Conservation (phyloP, 1,140 invertebrate genomes). For the Drosophila melanica region DNA sequence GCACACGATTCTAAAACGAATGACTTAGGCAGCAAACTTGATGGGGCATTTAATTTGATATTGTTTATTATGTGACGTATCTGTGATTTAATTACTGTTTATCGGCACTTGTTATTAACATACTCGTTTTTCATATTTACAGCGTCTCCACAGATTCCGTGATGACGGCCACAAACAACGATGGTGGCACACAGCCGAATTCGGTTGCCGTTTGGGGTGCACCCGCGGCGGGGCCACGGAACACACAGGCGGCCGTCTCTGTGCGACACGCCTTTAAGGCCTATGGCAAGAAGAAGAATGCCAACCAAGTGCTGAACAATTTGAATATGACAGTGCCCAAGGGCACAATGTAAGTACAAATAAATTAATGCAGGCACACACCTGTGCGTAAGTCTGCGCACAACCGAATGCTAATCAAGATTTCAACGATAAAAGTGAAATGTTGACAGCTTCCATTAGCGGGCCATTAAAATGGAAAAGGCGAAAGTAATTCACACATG, state of each 20-base stretch:
- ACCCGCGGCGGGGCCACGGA: constrained; percentile 75
- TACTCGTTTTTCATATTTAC: constrained; percentile 37
- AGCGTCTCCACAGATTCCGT: constrained; percentile 70
- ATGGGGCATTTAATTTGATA: constrained; percentile 7
- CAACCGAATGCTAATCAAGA: constrained; percentile 4
- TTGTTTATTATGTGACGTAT: constrained; percentile 3
- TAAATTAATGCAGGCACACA: constrained; percentile 1
- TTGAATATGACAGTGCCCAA: constrained; percentile 96
- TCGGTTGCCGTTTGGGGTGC: constrained; percentile 64
- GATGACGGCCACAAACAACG: constrained; percentile 80
- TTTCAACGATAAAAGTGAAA: constrained; percentile 65
- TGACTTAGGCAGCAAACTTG: constrained; percentile 51
- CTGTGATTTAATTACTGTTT: constrained; percentile 14
- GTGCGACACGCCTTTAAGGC: constrained; percentile 93
- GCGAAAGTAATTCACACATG: constrained; percentile 71
- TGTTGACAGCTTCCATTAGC: constrained; percentile 65
- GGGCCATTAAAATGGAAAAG: constrained; percentile 55
- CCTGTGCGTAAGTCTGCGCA: neutral
- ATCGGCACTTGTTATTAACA: constrained; percentile 2
- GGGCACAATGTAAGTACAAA: constrained; percentile 93
- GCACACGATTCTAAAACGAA: constrained; percentile 50
- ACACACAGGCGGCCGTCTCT: constrained; percentile 90
- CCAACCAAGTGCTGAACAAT: constrained; percentile 92
- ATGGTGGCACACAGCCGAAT: constrained; percentile 76
- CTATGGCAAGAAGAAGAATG: constrained; percentile 93